These are phyloP conservation scores for Ashinkailepas kermadecensis DNA, from an alignment of 2,888 invertebrate species.

Conservation along the genomic window DNA sequence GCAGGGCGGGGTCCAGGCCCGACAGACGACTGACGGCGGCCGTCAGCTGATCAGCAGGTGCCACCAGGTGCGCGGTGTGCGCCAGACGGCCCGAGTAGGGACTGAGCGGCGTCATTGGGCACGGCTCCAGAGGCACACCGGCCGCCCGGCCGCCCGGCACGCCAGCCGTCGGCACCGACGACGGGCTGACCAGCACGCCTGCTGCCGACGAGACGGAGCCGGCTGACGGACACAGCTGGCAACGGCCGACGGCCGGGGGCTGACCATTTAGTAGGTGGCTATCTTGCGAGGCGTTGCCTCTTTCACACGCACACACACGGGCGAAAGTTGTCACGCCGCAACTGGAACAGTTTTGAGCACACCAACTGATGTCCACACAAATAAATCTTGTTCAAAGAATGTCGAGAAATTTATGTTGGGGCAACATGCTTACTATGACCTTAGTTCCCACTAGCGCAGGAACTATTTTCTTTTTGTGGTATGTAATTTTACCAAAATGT, in stretches of 20 bases:
- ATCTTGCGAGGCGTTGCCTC: too few relatives aligned
- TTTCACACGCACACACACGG: too few relatives aligned
- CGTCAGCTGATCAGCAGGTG: not conserved
- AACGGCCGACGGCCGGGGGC: not conserved
- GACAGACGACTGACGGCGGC: slow-evolving; percentile 21
- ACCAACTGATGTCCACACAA: too few relatives aligned
- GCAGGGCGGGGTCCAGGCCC: not conserved
- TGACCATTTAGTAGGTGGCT: not conserved
- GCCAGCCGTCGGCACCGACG: slow-evolving; percentile 25
- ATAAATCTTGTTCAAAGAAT: too few relatives aligned
- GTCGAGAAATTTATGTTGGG: too few relatives aligned
- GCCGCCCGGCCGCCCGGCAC: slow-evolving; percentile 25
- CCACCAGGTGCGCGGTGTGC: not conserved
- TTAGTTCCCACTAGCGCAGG: too few relatives aligned
- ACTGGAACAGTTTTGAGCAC: too few relatives aligned
- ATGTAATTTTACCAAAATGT: too few relatives aligned
- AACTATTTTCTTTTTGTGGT: too few relatives aligned
- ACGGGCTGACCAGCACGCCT: slow-evolving; percentile 32
- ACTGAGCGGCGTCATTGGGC: slow-evolving; percentile 29
- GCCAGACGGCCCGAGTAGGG: slow-evolving; percentile 3
- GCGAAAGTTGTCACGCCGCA: too few relatives aligned
- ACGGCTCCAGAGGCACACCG: slow-evolving; percentile 33
- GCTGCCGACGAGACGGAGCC: slow-evolving; percentile 23
- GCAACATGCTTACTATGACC: too few relatives aligned
- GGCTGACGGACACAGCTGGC: not conserved